These are phyloP conservation scores for Micronycteris hirsuta DNA, from an alignment of 2,113 vertebrate species.

Conservation along the genomic window DNA sequence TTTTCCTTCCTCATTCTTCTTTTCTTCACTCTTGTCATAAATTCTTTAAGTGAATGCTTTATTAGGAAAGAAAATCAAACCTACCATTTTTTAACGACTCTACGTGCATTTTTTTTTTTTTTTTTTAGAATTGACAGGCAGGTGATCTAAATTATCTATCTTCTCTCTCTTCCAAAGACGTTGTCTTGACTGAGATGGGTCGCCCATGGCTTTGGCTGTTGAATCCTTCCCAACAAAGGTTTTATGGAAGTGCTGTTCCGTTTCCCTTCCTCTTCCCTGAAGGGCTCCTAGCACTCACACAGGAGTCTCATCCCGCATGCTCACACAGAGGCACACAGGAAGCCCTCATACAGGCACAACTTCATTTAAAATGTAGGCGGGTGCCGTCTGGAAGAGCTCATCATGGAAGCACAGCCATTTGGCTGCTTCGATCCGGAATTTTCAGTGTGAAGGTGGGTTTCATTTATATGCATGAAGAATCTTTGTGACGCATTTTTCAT, in stretches of 20 bases:
- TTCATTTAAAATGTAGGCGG: background rate
- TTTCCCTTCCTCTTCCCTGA: no score
- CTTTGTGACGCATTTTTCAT: background rate
- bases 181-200: background rate
- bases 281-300: no score
- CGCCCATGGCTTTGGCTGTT: rapidly evolving
- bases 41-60: background rate
- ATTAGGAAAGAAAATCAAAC: background rate
- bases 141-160: background rate
- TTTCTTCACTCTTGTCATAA: background rate
- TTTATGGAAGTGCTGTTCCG: background rate
- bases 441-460: background rate
- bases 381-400: background rate
- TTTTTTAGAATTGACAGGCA: background rate
- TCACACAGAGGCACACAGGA: background rate
- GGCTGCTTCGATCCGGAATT: background rate
- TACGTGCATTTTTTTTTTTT: background rate
- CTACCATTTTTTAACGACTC: background rate
- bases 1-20: background rate
- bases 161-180: background rate
- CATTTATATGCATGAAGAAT: background rate
- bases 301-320: background rate
- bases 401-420: background rate
- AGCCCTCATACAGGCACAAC: background rate
- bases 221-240: background rate